Evolutionary conservation across 2,113 vertebrate species (phyloP).

Genomic region (Cyprinodon brontotheroides): DNA sequence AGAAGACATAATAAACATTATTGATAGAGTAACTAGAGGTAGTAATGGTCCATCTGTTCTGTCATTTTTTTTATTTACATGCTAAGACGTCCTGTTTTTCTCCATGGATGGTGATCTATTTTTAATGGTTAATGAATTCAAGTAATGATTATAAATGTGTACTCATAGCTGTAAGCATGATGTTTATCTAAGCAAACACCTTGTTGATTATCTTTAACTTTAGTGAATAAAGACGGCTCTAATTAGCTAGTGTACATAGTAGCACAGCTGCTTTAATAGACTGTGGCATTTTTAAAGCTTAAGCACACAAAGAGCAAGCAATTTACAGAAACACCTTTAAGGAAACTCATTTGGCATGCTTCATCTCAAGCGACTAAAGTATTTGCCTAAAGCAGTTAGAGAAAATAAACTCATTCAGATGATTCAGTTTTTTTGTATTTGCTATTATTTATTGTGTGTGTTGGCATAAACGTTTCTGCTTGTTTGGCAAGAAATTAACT

Average conservation of each 20-base stretch:
- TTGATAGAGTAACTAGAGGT: background rate
- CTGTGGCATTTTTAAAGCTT: slow-evolving; percentile 1
- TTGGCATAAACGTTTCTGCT: slow-evolving; percentile 59
- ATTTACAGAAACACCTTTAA: slow-evolving; percentile 25
- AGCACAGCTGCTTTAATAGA: slow-evolving; percentile 8
- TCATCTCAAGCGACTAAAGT: slow-evolving; percentile 33
- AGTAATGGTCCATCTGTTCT: background rate
- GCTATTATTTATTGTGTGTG: slow-evolving; percentile 61
- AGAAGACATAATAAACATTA: too few relatives aligned
- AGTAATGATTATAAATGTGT: background rate
- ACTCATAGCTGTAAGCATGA: background rate
- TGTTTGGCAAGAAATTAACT: slow-evolving; percentile 76
- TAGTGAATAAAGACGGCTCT: background rate
- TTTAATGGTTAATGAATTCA: background rate
- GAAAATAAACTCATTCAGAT: slow-evolving; percentile 31
- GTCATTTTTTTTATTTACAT: accelerated
- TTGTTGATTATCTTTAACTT: slow-evolving; percentile 4
- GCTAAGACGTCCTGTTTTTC: background rate
- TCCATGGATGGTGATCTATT: background rate
- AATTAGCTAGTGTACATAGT: slow-evolving; percentile 14
- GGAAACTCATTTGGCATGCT: slow-evolving; percentile 46
- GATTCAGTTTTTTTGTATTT: slow-evolving; percentile 25
- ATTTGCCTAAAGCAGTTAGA: slow-evolving; percentile 34
- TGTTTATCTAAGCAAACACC: background rate
- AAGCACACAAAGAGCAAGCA: slow-evolving; percentile 3